Evolutionary conservation across 2,888 invertebrate species (phyloP), one percentile per base, ranked within the genome.

Genomic region (Tethea ocularis): DNA sequence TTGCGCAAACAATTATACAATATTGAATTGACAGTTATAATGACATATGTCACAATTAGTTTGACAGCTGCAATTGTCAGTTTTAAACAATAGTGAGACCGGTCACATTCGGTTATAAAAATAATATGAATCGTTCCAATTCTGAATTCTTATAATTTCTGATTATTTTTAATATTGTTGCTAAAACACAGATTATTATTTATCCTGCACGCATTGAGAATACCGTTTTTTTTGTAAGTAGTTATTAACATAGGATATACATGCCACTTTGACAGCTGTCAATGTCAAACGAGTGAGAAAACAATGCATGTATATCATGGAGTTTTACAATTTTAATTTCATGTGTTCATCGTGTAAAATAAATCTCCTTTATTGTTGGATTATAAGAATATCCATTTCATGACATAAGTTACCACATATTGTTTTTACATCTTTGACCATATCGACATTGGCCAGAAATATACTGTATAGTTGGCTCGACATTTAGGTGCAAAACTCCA

Each of bases 221-320:
- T 46, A 46, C 15, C 20, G 20, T 20, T 10, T 20, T 46, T 46
- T 10, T 10, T 46, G 41, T 41, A 41, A 41, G 6, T 46, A 20
- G 10, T 20, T 46, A 20, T 17, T 10, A 15, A 10, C 17, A 41
- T 10, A n/a, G n/a, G 41, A 41, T 10, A 10, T n/a, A n/a, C n/a
- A n/a, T n/a, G 41, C 7, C 41, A 46, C 20, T 20, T 46, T 46
- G 46, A 46, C 46, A 46, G 46, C 46, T 46, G 46, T 46, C 46
- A 46, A 46, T 46, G 46, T 46, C 46, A 46, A 10, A 17, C 17
- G 46, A 46, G 46, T 20, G 46, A 46, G 46, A 46, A 6, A 46
- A 20, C 46, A 46, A 46, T 46, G 10, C 10, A 46, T 46, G 46
- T 10, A 46, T 46, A 20, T 46, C 20, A 20, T 20, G 8, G 46